These are phyloP conservation scores for Pocillopora damicornis DNA, from an alignment of 64 coral and sea anemone species.

Conservation along the genomic window DNA sequence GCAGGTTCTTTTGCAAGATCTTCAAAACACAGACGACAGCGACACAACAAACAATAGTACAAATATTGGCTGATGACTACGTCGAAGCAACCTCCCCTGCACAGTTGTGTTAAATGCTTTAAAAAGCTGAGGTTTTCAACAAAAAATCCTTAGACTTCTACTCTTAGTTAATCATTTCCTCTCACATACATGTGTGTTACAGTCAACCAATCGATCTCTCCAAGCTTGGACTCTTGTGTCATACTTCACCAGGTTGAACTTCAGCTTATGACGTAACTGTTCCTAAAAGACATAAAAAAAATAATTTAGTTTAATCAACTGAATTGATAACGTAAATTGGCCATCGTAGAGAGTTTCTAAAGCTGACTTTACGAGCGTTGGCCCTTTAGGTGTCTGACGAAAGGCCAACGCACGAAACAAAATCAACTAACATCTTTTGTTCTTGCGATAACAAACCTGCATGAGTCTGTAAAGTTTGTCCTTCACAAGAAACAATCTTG, in stretches of 20 bases:
- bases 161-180: not conserved
- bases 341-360: too few relatives aligned
- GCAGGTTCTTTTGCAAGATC: too few relatives aligned
- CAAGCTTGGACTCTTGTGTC: slow-evolving; percentile 87
- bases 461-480: slow-evolving; percentile 95
- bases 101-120: too few relatives aligned
- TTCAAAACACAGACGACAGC: too few relatives aligned
- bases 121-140: too few relatives aligned
- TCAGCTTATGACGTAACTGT: slow-evolving; percentile 93
- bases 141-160: too few relatives aligned
- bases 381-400: not conserved
- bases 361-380: too few relatives aligned
- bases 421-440: not conserved
- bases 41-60: too few relatives aligned
- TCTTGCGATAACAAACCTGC: slow-evolving; percentile 52
- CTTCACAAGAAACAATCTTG: slow-evolving; percentile 90
- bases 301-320: not conserved
- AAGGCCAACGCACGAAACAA: not conserved
- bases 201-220: slow-evolving; percentile 93
- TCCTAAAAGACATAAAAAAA: slow-evolving; percentile 42
- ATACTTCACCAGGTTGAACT: slow-evolving; percentile 92
- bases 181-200: slow-evolving; percentile 83
- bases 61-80: too few relatives aligned
- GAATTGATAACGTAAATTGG: not conserved
- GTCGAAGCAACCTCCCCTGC: too few relatives aligned